phyloP scores from a whole-genome alignment of 2,888 invertebrate genomes.

The Dyspetes luteomarginatus region DNA sequence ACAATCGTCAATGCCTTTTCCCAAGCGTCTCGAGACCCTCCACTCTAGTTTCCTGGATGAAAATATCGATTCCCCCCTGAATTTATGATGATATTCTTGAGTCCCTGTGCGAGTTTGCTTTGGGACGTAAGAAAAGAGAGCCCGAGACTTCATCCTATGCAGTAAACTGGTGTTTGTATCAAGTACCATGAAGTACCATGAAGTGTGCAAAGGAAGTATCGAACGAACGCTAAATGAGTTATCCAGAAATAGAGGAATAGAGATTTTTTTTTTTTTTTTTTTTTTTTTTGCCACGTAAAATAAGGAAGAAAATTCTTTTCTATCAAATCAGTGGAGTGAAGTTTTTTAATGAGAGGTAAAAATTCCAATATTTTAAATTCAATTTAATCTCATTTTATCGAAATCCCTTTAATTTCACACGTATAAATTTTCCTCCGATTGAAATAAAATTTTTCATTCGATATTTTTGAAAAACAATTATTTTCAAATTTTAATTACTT shows the following conservation, averaged over 20 bases:
- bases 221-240: too few species aligned
- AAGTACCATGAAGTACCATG: too few species aligned
- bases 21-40: neutral
- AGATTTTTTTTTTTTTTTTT: slow-evolving; percentile 1
- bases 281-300: neutral
- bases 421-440: too few species aligned
- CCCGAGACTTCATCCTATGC: neutral
- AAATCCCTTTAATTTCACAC: too few species aligned
- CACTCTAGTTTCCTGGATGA: neutral
- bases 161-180: slow-evolving; percentile 24
- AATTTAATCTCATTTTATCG: too few species aligned
- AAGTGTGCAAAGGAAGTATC: too few species aligned
- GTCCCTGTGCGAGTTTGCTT: slow-evolving; percentile 5
- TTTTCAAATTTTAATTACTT: too few species aligned
- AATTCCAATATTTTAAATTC: too few species aligned
- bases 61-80: slow-evolving; percentile 56
- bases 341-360: too few species aligned
- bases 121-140: neutral
- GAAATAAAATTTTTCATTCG: too few species aligned
- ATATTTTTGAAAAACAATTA: too few species aligned
- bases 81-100: slow-evolving; percentile 57
- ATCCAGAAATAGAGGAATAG: too few species aligned
- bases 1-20: slow-evolving; percentile 7
- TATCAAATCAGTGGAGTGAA: slow-evolving; percentile 40
- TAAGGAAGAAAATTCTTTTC: slow-evolving; percentile 28